Conservation (phyloP, 2,888 invertebrate species). For the Phania funesta region DNA sequence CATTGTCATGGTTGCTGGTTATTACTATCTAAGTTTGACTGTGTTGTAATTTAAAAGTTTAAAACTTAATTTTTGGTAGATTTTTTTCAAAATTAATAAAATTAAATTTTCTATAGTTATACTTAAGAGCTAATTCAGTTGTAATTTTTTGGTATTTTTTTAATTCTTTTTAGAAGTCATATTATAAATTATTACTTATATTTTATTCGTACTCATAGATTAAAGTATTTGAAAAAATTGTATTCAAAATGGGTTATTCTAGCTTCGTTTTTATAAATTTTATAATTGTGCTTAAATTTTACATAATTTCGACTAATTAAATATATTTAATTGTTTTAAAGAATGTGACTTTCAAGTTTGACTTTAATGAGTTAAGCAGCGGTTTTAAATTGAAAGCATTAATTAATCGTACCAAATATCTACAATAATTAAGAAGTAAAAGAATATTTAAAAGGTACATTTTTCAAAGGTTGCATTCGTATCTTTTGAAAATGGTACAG, state of each 20-base stretch:
- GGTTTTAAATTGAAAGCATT: background rate
- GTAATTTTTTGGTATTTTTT: slow-evolving; percentile 61
- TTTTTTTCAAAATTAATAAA: slow-evolving; percentile 24
- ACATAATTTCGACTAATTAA: slow-evolving; percentile 13
- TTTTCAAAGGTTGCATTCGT: too few relatives aligned
- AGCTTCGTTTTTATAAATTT: slow-evolving; percentile 9
- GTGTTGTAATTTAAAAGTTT: background rate
- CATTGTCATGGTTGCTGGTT: background rate
- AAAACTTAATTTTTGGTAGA: slow-evolving; percentile 1
- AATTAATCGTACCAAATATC: too few relatives aligned
- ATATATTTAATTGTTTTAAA: background rate
- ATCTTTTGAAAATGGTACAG: too few relatives aligned
- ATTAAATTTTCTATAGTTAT: slow-evolving; percentile 51
- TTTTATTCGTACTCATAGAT: slow-evolving; percentile 17
- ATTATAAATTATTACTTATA: slow-evolving; percentile 14
- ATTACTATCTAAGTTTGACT: slow-evolving; percentile 21
- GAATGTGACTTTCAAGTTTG: background rate
- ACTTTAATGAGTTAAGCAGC: background rate
- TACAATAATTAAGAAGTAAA: too few relatives aligned
- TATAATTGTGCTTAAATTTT: slow-evolving; percentile 46
- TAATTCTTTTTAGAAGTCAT: slow-evolving; percentile 35
- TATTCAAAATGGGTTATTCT: slow-evolving; percentile 21
- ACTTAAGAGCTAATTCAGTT: slow-evolving; percentile 63
- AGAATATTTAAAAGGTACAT: too few relatives aligned
- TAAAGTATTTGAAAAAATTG: slow-evolving; percentile 37